phyloP scores from a whole-genome alignment of 2,113 vertebrate species.

The Ornithorhynchus anatinus region DNA sequence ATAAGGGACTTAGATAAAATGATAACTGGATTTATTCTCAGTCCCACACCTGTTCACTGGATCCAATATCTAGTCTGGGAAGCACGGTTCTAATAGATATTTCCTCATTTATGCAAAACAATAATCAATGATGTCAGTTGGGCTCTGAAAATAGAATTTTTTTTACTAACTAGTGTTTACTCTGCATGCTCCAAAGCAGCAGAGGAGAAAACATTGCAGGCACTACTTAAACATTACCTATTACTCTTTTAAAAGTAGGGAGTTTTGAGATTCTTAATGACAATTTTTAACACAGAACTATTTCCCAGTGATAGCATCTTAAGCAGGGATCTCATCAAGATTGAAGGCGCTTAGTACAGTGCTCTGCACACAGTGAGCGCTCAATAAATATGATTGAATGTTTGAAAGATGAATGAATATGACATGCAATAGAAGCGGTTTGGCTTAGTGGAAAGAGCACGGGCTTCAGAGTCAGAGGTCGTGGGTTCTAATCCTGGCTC shows the following conservation, averaged over 20 bases:
- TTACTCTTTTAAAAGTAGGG: not conserved
- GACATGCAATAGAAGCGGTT: too few species aligned
- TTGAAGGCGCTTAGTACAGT: too few species aligned
- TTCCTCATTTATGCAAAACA: constrained; percentile 33
- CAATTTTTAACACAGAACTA: not conserved
- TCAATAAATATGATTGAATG: too few species aligned
- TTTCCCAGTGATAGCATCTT: not conserved
- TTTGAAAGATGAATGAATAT: too few species aligned
- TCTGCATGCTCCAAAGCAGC: constrained; percentile 3
- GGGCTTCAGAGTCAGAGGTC: too few species aligned
- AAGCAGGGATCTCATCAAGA: not conserved
- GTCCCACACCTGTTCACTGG: not conserved
- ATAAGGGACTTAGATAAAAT: not conserved
- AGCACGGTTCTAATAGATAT: not conserved
- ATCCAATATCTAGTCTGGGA: constrained; percentile 9
- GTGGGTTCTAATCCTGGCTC: too few species aligned
- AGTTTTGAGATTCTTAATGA: not conserved
- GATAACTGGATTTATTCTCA: not conserved
- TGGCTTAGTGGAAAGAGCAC: too few species aligned
- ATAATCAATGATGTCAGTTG: constrained; percentile 10
- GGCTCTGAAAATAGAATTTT: constrained; percentile 19
- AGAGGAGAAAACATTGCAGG: constrained; percentile 18
- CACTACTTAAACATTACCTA: not conserved
- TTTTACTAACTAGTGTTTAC: not conserved
- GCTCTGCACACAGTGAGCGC: too few species aligned